Conservation (phyloP, 2,888 invertebrate genomes). For the Megalurothrips usitatus region DNA sequence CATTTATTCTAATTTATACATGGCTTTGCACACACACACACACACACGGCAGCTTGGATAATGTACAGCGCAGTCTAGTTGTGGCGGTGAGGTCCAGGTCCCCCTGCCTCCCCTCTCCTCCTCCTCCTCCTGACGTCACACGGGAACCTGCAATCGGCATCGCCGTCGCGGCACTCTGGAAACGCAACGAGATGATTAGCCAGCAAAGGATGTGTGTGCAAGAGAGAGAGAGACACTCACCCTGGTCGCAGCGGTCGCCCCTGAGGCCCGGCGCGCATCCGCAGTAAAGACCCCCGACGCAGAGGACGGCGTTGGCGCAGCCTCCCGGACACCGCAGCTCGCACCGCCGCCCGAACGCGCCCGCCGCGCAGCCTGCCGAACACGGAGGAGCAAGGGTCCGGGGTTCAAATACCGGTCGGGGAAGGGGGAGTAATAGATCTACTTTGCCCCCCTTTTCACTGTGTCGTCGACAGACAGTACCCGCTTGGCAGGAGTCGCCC, state of each 20-base stretch:
- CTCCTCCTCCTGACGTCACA: background rate
- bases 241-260: slow-evolving; percentile 5
- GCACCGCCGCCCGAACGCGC: background rate
- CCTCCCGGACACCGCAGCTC: background rate
- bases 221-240: background rate
- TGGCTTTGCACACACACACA: no score
- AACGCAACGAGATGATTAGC: background rate
- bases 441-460: no score
- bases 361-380: background rate
- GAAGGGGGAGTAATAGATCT: no score
- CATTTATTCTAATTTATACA: no score
- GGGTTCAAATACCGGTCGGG: no score
- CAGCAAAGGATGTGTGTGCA: background rate
- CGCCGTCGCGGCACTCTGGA: background rate
- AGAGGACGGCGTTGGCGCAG: background rate
- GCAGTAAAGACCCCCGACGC: background rate
- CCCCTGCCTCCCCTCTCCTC: no score
- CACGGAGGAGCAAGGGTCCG: no score
- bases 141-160: background rate
- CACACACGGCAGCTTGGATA: no score
- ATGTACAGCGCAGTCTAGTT: no score
- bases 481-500: background rate
- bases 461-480: background rate
- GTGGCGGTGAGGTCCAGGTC: background rate
- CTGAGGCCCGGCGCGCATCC: background rate